Evolutionary conservation across 2,797 vertebrate species (phyloP).

Genomic region (Sorex maritimensis): DNA sequence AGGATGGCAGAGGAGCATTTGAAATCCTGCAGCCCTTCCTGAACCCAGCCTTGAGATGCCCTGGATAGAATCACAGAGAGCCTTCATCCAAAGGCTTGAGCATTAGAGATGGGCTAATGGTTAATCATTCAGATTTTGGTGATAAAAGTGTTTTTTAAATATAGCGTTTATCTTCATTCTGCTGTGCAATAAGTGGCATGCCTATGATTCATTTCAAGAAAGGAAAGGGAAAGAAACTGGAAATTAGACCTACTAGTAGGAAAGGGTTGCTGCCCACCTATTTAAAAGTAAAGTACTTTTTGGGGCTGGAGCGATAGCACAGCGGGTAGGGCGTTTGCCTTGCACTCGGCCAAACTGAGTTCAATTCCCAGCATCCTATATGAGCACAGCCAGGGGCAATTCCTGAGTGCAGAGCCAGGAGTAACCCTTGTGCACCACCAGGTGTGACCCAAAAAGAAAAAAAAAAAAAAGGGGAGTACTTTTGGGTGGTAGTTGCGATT

Average conservation of each 20-base stretch:
- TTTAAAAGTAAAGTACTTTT: constrained; percentile 9
- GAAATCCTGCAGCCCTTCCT: not conserved
- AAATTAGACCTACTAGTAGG: constrained; percentile 55
- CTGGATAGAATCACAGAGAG: not conserved
- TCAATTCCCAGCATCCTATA: too few species aligned
- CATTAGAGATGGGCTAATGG: not conserved
- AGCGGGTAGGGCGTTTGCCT: too few species aligned
- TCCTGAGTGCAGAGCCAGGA: too few species aligned
- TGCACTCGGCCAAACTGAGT: too few species aligned
- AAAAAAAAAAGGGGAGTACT: constrained; percentile 40
- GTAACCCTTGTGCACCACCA: too few species aligned
- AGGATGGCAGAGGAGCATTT: not conserved
- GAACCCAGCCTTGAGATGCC: not conserved
- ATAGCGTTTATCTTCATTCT: constrained; percentile 69
- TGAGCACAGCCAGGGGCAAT: too few species aligned
- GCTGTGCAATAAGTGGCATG: constrained; percentile 40
- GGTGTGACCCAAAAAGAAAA: not conserved
- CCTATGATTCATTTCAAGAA: constrained; percentile 70
- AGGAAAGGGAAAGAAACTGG: constrained; percentile 63
- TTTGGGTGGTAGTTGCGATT: not conserved
- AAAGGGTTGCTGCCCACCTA: constrained; percentile 64
- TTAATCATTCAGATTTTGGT: constrained; percentile 29
- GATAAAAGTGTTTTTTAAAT: constrained; percentile 67
- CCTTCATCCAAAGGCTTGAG: constrained; percentile 13
- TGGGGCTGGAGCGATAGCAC: too few species aligned